A percentile compares a stretch with the other conserved stretches of the same genome.
These are phyloP conservation scores for Andrena bucephala DNA, from an alignment of 2,888 invertebrate species.

Conservation along the genomic window DNA sequence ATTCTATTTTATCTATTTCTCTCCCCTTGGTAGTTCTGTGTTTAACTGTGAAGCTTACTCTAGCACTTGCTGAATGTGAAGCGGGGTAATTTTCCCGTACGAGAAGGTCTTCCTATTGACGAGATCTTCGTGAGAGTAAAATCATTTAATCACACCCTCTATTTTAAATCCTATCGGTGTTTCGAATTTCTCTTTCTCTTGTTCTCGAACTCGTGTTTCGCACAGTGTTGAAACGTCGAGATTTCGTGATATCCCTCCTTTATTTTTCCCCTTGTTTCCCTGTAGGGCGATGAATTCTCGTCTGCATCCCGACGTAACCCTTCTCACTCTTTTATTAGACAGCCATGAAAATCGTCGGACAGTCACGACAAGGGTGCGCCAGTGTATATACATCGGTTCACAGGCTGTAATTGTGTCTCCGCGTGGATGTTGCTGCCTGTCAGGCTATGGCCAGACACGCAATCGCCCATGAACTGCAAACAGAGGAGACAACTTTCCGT, in stretches of 20 bases:
- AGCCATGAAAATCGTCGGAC: conserved; percentile 43
- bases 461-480: conserved; percentile 14
- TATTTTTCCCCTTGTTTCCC: neutral
- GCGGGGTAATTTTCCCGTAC: too few relatives aligned
- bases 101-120: too few relatives aligned
- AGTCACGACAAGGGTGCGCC: conserved; percentile 21
- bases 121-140: too few relatives aligned
- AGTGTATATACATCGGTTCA: conserved; percentile 20
- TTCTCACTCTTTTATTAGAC: conserved; percentile 37
- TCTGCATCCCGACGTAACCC: neutral
- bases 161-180: too few relatives aligned
- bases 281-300: conserved; percentile 10
- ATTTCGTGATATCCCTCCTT: conserved; percentile 7
- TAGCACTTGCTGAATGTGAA: too few relatives aligned
- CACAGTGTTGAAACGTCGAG: neutral
- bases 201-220: neutral
- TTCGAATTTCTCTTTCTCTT: neutral
- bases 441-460: neutral
- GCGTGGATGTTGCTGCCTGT: conserved; percentile 14
- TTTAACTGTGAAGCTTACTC: too few relatives aligned
- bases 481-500: neutral
- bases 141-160: too few relatives aligned
- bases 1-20: too few relatives aligned
- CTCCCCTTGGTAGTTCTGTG: too few relatives aligned
- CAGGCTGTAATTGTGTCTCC: conserved; percentile 29